Evolutionary conservation across 1,140 invertebrate species (phyloP).

Genomic region (Pogonomyrmex barbatus): DNA sequence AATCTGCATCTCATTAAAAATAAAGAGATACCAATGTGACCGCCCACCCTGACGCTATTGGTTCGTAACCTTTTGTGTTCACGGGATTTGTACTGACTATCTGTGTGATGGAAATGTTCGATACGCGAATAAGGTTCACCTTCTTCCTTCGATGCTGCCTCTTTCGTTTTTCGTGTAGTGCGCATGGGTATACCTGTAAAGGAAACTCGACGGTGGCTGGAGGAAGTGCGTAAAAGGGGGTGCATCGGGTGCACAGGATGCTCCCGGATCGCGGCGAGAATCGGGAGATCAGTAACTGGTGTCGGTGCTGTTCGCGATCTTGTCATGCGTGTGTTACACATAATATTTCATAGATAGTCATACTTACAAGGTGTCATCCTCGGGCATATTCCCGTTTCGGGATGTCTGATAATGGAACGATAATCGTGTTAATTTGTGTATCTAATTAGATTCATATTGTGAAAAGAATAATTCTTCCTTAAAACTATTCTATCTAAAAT

Average conservation of each 20-base stretch:
- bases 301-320: constrained; percentile 57
- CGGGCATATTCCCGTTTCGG: background rate
- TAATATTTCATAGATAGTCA: constrained; percentile 20
- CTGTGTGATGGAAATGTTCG: constrained; percentile 75
- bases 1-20: constrained; percentile 59
- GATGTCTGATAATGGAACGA: background rate
- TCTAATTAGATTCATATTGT: background rate
- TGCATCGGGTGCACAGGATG: constrained; percentile 73
- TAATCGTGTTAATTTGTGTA: background rate
- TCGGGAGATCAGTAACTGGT: constrained; percentile 65
- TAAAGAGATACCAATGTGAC: constrained; percentile 55
- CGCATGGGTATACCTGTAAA: constrained; percentile 80
- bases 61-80: constrained; percentile 74
- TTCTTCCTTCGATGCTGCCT: constrained; percentile 72
- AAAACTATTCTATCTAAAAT: background rate
- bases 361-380: constrained; percentile 1
- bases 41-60: constrained; percentile 75
- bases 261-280: constrained; percentile 59
- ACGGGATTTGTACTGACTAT: constrained; percentile 41
- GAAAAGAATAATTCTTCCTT: background rate
- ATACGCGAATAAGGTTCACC: constrained; percentile 77
- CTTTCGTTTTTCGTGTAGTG: constrained; percentile 79
- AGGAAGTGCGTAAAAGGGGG: constrained; percentile 74
- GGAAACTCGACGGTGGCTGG: constrained; percentile 70
- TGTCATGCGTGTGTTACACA: constrained; percentile 33